Evolutionary conservation across 2,797 vertebrate genomes (phyloP).

Genomic region (Tokudaia muenninki): DNA sequence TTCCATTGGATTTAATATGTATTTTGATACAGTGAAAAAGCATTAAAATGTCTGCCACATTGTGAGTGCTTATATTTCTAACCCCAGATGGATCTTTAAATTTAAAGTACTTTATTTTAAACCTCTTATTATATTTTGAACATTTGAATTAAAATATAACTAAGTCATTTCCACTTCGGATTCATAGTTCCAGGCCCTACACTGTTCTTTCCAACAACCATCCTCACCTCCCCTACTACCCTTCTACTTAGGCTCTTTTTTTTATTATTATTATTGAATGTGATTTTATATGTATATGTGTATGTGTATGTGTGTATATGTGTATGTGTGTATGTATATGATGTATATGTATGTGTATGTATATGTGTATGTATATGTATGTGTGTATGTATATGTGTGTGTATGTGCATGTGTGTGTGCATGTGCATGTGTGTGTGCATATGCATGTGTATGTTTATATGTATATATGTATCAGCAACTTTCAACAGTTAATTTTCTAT

Average conservation of each 20-base stretch:
- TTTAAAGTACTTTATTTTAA: background rate
- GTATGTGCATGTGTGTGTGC: too few relatives aligned
- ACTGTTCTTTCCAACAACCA: too few relatives aligned
- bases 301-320: too few relatives aligned
- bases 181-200: background rate
- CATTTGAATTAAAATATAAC: background rate
- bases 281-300: too few relatives aligned
- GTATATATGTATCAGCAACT: too few relatives aligned
- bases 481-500: background rate
- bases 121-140: background rate
- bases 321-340: too few relatives aligned
- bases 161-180: too few relatives aligned
- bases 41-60: background rate
- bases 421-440: too few relatives aligned
- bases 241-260: background rate
- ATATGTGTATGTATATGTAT: too few relatives aligned
- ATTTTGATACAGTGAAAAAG: background rate
- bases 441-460: too few relatives aligned
- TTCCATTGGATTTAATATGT: background rate
- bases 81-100: background rate
- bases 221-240: background rate
- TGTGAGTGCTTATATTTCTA: background rate
- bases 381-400: too few relatives aligned
- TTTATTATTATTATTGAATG: background rate
- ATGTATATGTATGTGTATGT: too few relatives aligned